These are phyloP conservation scores for Erebia aethiops DNA, from an alignment of 2,888 invertebrate species.

Conservation along the genomic window DNA sequence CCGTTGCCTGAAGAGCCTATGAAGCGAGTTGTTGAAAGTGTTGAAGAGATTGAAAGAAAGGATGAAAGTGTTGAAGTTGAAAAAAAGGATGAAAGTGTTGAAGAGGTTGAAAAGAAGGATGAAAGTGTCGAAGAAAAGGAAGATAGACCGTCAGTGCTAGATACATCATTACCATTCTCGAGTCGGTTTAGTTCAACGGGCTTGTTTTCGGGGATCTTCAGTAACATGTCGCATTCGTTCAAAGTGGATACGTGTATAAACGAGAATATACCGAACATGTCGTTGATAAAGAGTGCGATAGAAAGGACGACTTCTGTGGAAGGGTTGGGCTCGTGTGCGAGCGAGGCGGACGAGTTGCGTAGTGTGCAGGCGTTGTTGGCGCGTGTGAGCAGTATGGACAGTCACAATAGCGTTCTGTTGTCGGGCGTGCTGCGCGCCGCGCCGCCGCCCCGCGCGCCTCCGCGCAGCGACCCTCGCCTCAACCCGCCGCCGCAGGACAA, in stretches of 20 bases:
- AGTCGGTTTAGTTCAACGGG: slow-evolving; percentile 71
- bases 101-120: slow-evolving; percentile 23
- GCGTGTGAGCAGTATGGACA: slow-evolving; percentile 80
- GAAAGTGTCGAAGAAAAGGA: slow-evolving; percentile 41
- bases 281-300: slow-evolving; percentile 79
- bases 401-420: slow-evolving; percentile 76
- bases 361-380: slow-evolving; percentile 78
- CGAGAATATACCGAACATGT: slow-evolving; percentile 74
- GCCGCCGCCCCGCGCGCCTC: slow-evolving; percentile 37
- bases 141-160: slow-evolving; percentile 61
- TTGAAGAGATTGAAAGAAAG: slow-evolving; percentile 17
- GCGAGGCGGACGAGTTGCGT: slow-evolving; percentile 71
- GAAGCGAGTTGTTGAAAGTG: slow-evolving; percentile 50
- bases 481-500: slow-evolving; percentile 76
- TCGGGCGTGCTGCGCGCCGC: slow-evolving; percentile 70
- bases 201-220: slow-evolving; percentile 75
- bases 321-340: slow-evolving; percentile 70
- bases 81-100: slow-evolving; percentile 30
- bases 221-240: slow-evolving; percentile 67
- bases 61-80: slow-evolving; percentile 28
- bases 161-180: slow-evolving; percentile 62
- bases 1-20: slow-evolving; percentile 70
- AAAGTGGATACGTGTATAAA: slow-evolving; percentile 61
- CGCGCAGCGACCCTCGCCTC: slow-evolving; percentile 66
- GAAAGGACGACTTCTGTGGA: slow-evolving; percentile 78